Conservation (phyloP, 1,140 invertebrate genomes). For the Neocloeon triangulifer region DNA sequence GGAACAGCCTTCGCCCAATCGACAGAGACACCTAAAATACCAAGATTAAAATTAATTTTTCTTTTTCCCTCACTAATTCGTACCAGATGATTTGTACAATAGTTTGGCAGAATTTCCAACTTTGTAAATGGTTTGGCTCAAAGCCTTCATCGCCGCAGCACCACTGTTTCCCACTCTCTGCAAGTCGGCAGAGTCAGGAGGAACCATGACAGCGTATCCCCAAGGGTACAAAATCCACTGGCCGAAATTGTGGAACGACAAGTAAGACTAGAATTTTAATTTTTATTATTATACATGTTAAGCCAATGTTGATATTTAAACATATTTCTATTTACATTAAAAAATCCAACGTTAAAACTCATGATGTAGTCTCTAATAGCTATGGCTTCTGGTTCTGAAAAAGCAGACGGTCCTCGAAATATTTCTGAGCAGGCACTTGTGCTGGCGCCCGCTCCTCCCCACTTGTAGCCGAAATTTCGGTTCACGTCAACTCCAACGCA, state of each 20-base stretch:
- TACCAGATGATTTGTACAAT: no score
- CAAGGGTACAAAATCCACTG: conserved; percentile 46
- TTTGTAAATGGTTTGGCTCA: no score
- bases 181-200: conserved; percentile 22
- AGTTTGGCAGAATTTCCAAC: no score
- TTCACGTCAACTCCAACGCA: conserved; percentile 37
- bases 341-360: conserved; percentile 3
- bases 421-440: conserved; percentile 53
- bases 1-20: conserved; percentile 31
- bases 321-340: conserved; percentile 20
- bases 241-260: conserved; percentile 44
- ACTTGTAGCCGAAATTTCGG: conserved; percentile 42
- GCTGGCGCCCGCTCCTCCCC: conserved; percentile 48
- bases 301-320: conserved; percentile 13
- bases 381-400: conserved; percentile 66
- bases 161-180: no score
- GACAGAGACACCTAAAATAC: no score
- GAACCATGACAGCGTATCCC: conserved; percentile 28
- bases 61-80: no score
- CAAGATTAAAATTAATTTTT: no score
- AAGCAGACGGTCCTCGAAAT: conserved; percentile 48
- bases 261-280: conserved; percentile 25
- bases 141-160: no score
- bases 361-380: conserved; percentile 16
- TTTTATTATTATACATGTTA: conserved; percentile 1